phyloP scores from a whole-genome alignment of 1,140 invertebrate species.

The Littorina saxatilis region DNA sequence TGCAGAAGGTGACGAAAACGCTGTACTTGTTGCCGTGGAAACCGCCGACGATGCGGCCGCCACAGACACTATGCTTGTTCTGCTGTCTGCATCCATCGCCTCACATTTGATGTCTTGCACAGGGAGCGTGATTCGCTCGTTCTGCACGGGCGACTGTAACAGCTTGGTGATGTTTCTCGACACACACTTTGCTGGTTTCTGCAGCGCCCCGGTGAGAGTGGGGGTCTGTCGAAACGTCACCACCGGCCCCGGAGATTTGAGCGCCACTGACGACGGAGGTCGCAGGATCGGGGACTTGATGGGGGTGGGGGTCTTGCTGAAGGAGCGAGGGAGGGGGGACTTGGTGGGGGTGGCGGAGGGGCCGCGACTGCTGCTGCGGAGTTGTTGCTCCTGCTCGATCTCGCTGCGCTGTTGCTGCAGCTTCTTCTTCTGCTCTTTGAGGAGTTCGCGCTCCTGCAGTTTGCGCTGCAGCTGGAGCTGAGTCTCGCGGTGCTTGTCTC shows the following conservation, averaged over 20 bases:
- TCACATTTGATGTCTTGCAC: background rate
- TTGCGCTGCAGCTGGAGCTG: constrained; percentile 82
- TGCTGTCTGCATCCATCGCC: background rate
- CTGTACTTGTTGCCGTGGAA: constrained; percentile 2
- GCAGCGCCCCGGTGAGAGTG: background rate
- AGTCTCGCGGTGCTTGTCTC: constrained; percentile 79
- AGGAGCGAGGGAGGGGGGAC: constrained; percentile 22
- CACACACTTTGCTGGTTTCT: constrained; percentile 29
- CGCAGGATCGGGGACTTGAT: constrained; percentile 26
- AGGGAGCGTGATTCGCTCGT: background rate
- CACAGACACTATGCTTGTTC: no score
- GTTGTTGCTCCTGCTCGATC: constrained; percentile 49
- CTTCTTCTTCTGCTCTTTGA: constrained; percentile 85
- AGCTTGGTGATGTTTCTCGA: constrained; percentile 37
- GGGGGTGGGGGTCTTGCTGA: constrained; percentile 36
- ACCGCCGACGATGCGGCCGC: background rate
- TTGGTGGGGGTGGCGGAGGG: constrained; percentile 38
- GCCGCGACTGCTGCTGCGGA: constrained; percentile 40
- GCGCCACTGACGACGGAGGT: constrained; percentile 34
- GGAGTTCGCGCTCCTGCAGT: constrained; percentile 83
- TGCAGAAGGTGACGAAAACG: constrained; percentile 18
- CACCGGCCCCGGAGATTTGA: constrained; percentile 34
- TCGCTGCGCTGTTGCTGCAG: constrained; percentile 78
- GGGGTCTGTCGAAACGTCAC: constrained; percentile 33
- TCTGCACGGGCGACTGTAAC: constrained; percentile 37